phyloP scores from a whole-genome alignment of 92 coral and sea anemone species.

The Zoanthus solanderi region DNA sequence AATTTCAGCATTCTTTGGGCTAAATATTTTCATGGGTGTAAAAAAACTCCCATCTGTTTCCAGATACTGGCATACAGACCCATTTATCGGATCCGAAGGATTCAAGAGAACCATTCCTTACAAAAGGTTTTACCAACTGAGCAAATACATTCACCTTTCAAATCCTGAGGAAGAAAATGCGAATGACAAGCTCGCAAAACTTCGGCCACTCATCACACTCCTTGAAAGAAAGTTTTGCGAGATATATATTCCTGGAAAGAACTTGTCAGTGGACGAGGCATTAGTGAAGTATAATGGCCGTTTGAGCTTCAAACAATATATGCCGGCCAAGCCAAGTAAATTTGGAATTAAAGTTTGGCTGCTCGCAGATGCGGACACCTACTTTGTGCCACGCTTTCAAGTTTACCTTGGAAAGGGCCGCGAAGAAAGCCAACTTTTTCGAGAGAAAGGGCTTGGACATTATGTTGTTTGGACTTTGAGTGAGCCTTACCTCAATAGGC shows the following conservation, averaged over 20 bases:
- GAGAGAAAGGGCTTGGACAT: slow-evolving; percentile 34
- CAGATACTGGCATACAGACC: slow-evolving; percentile 54
- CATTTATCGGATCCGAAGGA: slow-evolving; percentile 48
- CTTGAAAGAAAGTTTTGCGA: slow-evolving; percentile 27
- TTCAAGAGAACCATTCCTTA: slow-evolving; percentile 53
- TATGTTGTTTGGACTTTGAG: slow-evolving; percentile 31
- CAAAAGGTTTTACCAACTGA: slow-evolving; percentile 19
- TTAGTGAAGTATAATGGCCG: slow-evolving; percentile 38
- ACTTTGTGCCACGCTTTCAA: slow-evolving; percentile 38
- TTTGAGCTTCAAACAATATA: slow-evolving; percentile 43
- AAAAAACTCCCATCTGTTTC: slow-evolving; percentile 42
- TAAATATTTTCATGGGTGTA: slow-evolving; percentile 52
- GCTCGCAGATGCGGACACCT: slow-evolving; percentile 47
- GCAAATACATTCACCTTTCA: slow-evolving; percentile 46
- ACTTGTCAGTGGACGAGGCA: slow-evolving; percentile 32
- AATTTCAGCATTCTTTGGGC: slow-evolving; percentile 48
- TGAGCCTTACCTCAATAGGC: slow-evolving; percentile 24
- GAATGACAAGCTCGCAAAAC: slow-evolving; percentile 44
- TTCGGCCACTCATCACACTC: slow-evolving; percentile 29
- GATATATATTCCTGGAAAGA: slow-evolving; percentile 41
- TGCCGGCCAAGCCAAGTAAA: slow-evolving; percentile 42
- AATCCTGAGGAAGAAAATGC: slow-evolving; percentile 27
- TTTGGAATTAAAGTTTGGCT: slow-evolving; percentile 59
- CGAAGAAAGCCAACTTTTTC: slow-evolving; percentile 37
- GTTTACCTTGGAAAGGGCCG: slow-evolving; percentile 53